These are phyloP conservation scores for Strix aluco DNA, from an alignment of 2,113 vertebrate genomes.

Conservation along the genomic window DNA sequence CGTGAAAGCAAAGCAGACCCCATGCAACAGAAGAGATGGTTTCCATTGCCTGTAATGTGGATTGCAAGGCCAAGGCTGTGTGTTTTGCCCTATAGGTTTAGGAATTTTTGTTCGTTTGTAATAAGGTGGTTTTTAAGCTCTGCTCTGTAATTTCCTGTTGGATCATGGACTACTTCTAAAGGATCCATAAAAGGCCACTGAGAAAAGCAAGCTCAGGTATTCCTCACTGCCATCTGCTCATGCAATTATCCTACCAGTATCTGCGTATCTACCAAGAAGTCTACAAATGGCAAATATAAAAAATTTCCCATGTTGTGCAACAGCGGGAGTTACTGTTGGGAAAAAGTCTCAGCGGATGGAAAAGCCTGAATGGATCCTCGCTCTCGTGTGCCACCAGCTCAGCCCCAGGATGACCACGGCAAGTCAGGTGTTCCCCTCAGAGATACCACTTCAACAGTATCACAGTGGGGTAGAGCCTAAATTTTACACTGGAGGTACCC, in stretches of 20 bases:
- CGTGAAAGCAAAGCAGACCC: not conserved
- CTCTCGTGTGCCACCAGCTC: not conserved
- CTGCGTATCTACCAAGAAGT: not conserved
- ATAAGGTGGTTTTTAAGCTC: not conserved
- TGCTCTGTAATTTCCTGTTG: not conserved
- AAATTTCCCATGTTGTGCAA: not conserved
- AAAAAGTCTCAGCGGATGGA: not conserved
- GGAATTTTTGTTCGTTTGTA: not conserved
- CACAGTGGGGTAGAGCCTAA: too few relatives aligned
- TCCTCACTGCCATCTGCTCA: not conserved
- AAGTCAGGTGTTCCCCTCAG: too few relatives aligned
- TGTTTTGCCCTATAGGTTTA: not conserved
- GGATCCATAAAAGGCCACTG: not conserved
- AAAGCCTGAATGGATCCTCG: not conserved
- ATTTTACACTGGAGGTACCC: not conserved
- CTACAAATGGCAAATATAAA: not conserved
- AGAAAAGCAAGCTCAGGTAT: not conserved
- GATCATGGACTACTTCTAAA: not conserved
- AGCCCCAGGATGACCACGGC: not conserved
- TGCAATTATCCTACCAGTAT: not conserved
- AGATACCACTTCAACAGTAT: rapidly evolving
- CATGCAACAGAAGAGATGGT: not conserved
- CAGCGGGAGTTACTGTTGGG: not conserved
- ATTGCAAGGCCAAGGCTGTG: not conserved
- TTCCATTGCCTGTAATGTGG: not conserved